Conservation (phyloP, 35 echinoderm and acorn worm species). For the Lytechinus variegatus region DNA sequence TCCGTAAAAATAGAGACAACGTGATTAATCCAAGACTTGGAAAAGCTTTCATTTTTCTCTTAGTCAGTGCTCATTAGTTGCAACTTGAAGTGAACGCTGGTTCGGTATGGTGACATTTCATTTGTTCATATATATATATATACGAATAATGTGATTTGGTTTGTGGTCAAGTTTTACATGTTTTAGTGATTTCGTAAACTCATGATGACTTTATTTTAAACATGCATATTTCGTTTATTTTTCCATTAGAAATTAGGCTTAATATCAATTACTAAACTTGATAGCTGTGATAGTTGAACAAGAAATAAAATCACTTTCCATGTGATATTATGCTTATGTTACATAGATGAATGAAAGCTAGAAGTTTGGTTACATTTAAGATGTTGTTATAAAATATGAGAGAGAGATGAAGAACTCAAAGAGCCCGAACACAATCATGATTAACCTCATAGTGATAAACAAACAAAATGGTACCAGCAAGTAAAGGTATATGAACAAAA, state of each 20-base stretch:
- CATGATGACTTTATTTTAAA: background rate
- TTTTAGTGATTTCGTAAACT: background rate
- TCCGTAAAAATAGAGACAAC: background rate
- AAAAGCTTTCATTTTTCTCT: background rate
- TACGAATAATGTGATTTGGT: background rate
- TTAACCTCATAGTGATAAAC: background rate
- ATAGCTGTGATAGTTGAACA: background rate
- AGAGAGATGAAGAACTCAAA: too few relatives aligned
- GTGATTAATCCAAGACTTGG: constrained; percentile 12
- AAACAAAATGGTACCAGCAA: background rate
- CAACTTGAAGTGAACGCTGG: background rate
- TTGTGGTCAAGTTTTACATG: background rate
- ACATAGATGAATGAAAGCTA: background rate
- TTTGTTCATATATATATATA: background rate
- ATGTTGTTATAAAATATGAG: too few relatives aligned
- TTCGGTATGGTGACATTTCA: background rate
- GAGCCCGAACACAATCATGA: background rate
- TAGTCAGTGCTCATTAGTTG: background rate
- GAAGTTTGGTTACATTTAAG: too few relatives aligned
- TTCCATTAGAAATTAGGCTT: background rate
- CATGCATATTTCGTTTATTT: background rate
- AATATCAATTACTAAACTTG: background rate
- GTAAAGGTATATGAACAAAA: background rate
- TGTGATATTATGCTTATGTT: too few relatives aligned
- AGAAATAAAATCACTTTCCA: background rate